phyloP scores from a whole-genome alignment of 2,113 vertebrate genomes.

The Hippocampus guttulatus region DNA sequence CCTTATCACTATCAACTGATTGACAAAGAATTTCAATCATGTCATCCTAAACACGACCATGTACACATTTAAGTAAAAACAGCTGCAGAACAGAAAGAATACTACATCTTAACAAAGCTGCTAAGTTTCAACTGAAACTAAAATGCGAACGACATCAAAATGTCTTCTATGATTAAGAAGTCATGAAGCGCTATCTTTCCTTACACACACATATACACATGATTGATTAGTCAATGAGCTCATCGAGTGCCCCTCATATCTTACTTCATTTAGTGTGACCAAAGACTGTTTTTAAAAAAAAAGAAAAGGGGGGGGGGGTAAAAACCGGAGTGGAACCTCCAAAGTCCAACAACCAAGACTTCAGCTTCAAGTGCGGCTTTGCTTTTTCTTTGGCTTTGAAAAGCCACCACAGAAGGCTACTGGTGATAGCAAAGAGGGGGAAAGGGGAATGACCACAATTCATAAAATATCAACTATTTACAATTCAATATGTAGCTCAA shows the following conservation, averaged over 20 bases:
- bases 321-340: background rate
- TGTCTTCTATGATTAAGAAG: background rate
- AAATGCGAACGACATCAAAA: constrained; percentile 1
- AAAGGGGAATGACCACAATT: no score
- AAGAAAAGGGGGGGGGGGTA: background rate
- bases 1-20: constrained; percentile 12
- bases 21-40: constrained; percentile 10
- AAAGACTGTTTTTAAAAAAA: background rate
- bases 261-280: background rate
- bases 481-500: background rate
- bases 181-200: background rate
- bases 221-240: background rate
- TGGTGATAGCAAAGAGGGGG: no score
- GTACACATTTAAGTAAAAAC: constrained; percentile 53
- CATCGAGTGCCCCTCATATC: background rate
- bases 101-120: constrained; percentile 49
- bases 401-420: no score
- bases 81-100: constrained; percentile 24
- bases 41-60: constrained; percentile 15
- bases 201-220: background rate
- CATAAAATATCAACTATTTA: no score
- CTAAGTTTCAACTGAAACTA: constrained; percentile 68
- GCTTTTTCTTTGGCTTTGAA: background rate
- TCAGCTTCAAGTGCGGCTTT: background rate
- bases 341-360: background rate